Evolutionary conservation across 2,797 vertebrate species (phyloP).

Genomic region (Halcyon chelicuti): DNA sequence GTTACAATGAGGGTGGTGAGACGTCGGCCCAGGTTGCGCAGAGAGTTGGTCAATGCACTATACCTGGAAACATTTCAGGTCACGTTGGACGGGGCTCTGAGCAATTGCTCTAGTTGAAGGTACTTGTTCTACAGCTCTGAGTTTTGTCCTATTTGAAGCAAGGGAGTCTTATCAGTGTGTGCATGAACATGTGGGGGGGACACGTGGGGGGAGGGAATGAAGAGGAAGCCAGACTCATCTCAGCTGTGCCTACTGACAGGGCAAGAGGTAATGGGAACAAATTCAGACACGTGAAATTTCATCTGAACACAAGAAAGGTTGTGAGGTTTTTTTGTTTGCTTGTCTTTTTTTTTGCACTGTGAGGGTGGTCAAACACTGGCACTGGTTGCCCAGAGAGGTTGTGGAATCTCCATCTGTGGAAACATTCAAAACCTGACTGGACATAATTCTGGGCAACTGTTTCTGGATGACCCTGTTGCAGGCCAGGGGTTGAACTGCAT

Average conservation of each 20-base stretch:
- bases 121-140: neutral
- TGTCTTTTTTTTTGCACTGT: neutral
- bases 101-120: neutral
- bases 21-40: too few relatives aligned
- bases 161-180: neutral
- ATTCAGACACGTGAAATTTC: neutral
- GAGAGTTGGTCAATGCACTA: too few relatives aligned
- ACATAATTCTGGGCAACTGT: neutral
- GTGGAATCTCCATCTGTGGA: neutral
- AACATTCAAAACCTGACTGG: neutral
- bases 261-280: neutral
- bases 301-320: neutral
- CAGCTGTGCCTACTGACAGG: neutral
- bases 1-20: too few relatives aligned
- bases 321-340: too few relatives aligned
- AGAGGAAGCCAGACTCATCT: neutral
- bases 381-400: neutral
- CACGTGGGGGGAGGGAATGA: neutral
- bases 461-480: neutral
- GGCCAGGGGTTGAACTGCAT: neutral
- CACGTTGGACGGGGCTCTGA: neutral
- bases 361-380: neutral
- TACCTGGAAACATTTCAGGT: neutral
- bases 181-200: neutral
- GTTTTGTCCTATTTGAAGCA: neutral